Base-by-base conservation (phyloP, 2,113 vertebrate species). In the Petroica traversi region DNA sequence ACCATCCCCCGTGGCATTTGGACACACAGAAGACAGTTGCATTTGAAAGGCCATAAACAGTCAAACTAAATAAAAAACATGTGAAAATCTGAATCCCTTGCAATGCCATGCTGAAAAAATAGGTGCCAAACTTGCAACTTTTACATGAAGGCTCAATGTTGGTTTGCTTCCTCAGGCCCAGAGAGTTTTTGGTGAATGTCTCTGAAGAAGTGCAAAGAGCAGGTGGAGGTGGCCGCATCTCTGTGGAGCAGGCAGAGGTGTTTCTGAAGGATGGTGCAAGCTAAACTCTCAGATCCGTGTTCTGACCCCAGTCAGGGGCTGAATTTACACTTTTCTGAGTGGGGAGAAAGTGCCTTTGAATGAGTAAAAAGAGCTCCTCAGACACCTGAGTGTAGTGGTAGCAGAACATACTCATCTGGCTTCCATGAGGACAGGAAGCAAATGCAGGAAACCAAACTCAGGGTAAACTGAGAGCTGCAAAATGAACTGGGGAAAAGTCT, bases 151-250 rank as follows among this genome's bases (percentile, higher is more conserved):
- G 26, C 25, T 61, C 1, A 0, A 8, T n/a, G 54, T 3, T 51
- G 34, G 20, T 74, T 49, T 88, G 15, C 43, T 25, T 83, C 46
- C 63, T 62, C 12, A 58, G 46, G 71, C 11, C 12, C 66, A 52
- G 46, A 38, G 31, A 66, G 20, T 10, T 64, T 61, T 25, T 1
- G 0, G 57, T 4, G 3, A 23, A 9, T 8, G 4, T 49, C 45
- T 71, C 55, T 73, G 67, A 67, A 72, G 54, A 73, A 52, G 26
- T 41, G 33, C 38, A 49, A 64, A 66, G 43, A 9, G 22, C 40
- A 36, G 9, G 29, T 28, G 87, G 68, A 0, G 0, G 19, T 57
- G 19, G 11, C 34, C 64, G 58, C 6, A 0, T 0, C 2, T 29
- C 61, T 29, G 4, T 7, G 18, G 29, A 41, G 59, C 58, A n/a